These are phyloP conservation scores for Neotragus pygmaeus DNA, from an alignment of 2,113 vertebrate genomes.

Conservation along the genomic window DNA sequence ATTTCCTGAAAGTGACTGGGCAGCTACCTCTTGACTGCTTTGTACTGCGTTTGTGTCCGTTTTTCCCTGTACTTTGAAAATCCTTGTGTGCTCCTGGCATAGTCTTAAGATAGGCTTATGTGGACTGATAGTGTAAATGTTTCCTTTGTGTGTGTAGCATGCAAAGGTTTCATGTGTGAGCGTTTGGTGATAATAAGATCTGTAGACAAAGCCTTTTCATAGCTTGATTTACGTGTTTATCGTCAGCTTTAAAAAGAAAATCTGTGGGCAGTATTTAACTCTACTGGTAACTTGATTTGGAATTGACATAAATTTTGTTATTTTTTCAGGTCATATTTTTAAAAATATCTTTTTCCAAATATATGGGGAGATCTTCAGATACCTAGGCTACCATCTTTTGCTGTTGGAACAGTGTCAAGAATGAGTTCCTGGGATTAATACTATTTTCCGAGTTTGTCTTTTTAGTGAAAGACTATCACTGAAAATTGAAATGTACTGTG, in stretches of 20 bases:
- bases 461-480: slow-evolving; percentile 40
- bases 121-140: slow-evolving; percentile 54
- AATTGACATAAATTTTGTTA: background rate
- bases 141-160: slow-evolving; percentile 76
- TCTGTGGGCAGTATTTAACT: background rate
- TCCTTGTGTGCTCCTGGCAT: slow-evolving; percentile 40
- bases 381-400: background rate
- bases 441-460: slow-evolving; percentile 3
- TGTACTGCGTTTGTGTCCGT: background rate
- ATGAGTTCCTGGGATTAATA: background rate
- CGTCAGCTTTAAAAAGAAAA: background rate
- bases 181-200: slow-evolving; percentile 8
- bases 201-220: slow-evolving; percentile 42
- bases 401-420: background rate
- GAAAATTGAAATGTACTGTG: slow-evolving; percentile 23
- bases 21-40: slow-evolving; percentile 18
- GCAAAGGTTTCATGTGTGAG: slow-evolving; percentile 36
- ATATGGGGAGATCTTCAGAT: background rate
- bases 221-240: background rate
- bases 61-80: slow-evolving; percentile 42
- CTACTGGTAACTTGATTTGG: slow-evolving; percentile 22
- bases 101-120: slow-evolving; percentile 29
- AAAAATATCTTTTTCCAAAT: background rate
- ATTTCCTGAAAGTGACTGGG: slow-evolving; percentile 52
- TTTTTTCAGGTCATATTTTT: background rate